These are phyloP conservation scores for Drosophila eohydei DNA, from an alignment of 2,888 invertebrate species.

Conservation along the genomic window DNA sequence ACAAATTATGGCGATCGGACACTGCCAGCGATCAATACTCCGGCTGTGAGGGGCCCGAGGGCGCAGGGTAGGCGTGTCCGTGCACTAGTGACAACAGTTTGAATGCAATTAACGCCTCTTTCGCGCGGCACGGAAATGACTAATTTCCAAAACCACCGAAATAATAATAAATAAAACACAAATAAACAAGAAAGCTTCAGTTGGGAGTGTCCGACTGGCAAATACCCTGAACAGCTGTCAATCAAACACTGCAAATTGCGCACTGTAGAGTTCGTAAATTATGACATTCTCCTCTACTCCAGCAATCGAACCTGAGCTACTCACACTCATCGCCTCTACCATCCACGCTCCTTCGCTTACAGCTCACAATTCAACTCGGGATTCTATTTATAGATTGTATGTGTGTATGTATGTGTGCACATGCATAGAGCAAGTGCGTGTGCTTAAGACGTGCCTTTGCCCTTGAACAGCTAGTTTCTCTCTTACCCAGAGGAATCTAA, in stretches of 20 bases:
- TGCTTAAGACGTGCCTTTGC: too few species aligned
- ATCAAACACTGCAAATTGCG: background rate
- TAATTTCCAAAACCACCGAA: slow-evolving; percentile 49
- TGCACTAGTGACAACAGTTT: slow-evolving; percentile 73
- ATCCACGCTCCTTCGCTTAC: too few species aligned
- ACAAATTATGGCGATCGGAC: slow-evolving; percentile 71
- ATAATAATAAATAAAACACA: background rate
- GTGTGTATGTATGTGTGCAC: too few species aligned
- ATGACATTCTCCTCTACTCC: too few species aligned
- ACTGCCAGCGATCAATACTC: slow-evolving; percentile 26
- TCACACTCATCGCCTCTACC: too few species aligned
- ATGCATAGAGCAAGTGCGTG: too few species aligned
- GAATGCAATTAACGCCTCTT: slow-evolving; percentile 72
- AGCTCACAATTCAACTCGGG: too few species aligned
- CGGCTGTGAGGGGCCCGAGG: background rate
- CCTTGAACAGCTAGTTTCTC: too few species aligned
- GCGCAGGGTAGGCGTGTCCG: slow-evolving; percentile 30
- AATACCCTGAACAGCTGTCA: background rate
- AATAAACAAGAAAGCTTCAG: background rate
- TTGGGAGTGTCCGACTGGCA: background rate
- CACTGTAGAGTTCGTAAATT: too few species aligned
- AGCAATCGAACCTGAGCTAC: too few species aligned
- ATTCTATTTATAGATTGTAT: too few species aligned
- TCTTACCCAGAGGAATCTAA: too few species aligned
- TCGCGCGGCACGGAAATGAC: slow-evolving; percentile 64